Percentiles rank a stretch among this genome's conserved stretches.
Evolutionary conservation across 2,888 invertebrate species (phyloP).

Genomic region (Eucera pruinosa): DNA sequence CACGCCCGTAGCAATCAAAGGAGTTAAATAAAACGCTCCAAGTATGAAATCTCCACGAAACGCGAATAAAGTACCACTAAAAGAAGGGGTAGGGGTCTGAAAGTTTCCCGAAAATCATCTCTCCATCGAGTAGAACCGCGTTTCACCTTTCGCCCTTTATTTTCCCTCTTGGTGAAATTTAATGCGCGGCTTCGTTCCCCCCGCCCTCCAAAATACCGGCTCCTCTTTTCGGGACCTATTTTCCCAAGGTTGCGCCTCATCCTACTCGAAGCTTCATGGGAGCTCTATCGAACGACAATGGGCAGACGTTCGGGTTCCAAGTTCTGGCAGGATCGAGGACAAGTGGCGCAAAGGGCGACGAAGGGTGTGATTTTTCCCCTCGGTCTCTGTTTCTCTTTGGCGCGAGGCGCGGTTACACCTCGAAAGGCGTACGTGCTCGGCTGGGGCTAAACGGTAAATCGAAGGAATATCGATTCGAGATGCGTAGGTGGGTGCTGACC

Average conservation of each 20-base stretch:
- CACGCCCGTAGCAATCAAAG: too few relatives aligned
- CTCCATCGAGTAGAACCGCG: too few relatives aligned
- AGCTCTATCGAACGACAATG: conserved; percentile 34
- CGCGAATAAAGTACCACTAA: too few relatives aligned
- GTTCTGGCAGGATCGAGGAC: conserved; percentile 5
- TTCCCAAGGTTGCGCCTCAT: not conserved
- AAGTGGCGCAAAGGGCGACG: too few relatives aligned
- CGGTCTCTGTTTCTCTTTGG: not conserved
- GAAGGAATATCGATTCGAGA: conserved; percentile 72
- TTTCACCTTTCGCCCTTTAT: not conserved
- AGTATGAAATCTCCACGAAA: too few relatives aligned
- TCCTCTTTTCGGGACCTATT: conserved; percentile 18
- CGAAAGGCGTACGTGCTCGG: conserved; percentile 37
- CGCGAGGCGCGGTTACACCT: conserved; percentile 31
- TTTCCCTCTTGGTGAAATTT: not conserved
- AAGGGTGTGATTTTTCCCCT: conserved; percentile 14
- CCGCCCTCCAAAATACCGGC: too few relatives aligned
- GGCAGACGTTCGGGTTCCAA: not conserved
- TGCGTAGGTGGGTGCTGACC: conserved; percentile 82
- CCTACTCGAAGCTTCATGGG: not conserved
- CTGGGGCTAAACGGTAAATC: conserved; percentile 46
- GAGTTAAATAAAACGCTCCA: too few relatives aligned
- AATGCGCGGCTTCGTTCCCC: not conserved
- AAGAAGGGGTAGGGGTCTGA: too few relatives aligned
- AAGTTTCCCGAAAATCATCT: not conserved